Conservation (phyloP, 1,140 invertebrate species). For the Euglossa dilemma region DNA sequence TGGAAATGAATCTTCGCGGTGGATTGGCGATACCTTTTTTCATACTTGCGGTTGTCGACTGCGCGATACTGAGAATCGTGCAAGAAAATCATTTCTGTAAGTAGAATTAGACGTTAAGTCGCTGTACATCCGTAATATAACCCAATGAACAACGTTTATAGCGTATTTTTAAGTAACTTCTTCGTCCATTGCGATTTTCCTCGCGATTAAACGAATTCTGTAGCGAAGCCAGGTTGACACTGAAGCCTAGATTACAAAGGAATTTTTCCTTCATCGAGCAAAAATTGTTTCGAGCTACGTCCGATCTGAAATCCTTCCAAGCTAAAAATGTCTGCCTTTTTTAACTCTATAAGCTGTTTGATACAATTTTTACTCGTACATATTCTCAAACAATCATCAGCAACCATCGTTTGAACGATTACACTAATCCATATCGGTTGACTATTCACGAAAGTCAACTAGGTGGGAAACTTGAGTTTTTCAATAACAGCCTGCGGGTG, state of each 20-base stretch:
- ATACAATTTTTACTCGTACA: not conserved
- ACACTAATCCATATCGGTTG: not conserved
- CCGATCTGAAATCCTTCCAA: too few relatives aligned
- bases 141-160: not conserved
- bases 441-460: conserved; percentile 18
- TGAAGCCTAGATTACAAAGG: too few relatives aligned
- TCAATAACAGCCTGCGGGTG: conserved; percentile 80
- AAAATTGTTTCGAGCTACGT: too few relatives aligned
- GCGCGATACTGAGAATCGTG: conserved; percentile 66
- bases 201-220: too few relatives aligned
- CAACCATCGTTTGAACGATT: not conserved
- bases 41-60: conserved; percentile 59
- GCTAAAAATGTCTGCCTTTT: not conserved
- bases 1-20: conserved; percentile 66
- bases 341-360: not conserved
- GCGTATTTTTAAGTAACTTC: not conserved
- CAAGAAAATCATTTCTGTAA: conserved; percentile 73
- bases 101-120: conserved; percentile 22
- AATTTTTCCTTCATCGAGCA: too few relatives aligned
- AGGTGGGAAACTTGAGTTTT: conserved; percentile 66
- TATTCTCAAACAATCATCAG: too few relatives aligned
- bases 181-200: not conserved
- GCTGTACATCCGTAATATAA: not conserved
- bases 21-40: conserved; percentile 68
- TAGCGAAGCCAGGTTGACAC: too few relatives aligned